Conservation (phyloP, 2,888 invertebrate genomes). For the Limnephilus auricula region DNA sequence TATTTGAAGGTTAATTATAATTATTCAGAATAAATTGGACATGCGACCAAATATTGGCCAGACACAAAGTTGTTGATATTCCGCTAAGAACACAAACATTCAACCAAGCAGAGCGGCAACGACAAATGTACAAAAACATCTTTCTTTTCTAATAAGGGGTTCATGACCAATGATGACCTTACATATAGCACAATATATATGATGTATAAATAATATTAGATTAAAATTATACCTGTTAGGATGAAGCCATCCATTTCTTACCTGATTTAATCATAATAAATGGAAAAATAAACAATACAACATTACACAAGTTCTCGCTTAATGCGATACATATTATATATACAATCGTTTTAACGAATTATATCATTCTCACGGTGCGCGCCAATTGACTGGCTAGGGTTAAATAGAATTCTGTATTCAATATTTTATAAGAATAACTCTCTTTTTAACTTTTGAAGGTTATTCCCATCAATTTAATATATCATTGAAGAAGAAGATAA, state of each 20-base stretch:
- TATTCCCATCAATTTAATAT: no score
- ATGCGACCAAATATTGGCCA: slow-evolving; percentile 64
- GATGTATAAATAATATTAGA: no score
- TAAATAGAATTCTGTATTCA: background rate
- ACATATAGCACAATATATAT: no score
- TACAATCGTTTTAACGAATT: background rate
- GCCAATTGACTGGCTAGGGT: background rate
- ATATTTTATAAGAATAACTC: no score
- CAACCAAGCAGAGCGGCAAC: background rate
- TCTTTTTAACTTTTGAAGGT: no score
- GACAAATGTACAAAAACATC: background rate
- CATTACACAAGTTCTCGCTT: background rate
- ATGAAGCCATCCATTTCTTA: background rate
- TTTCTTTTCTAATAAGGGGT: background rate
- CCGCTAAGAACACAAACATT: slow-evolving; percentile 52
- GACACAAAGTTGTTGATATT: slow-evolving; percentile 50
- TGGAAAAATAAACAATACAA: background rate
- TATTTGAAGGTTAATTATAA: slow-evolving; percentile 35
- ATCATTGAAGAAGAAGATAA: no score
- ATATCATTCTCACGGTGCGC: background rate
- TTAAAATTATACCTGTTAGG: background rate
- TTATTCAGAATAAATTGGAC: slow-evolving; percentile 35
- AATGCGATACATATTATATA: background rate
- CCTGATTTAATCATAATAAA: background rate
- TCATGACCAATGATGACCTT: no score